Evolutionary conservation across 2,113 vertebrate species (phyloP).

Genomic region (Lipotes vexillifer): DNA sequence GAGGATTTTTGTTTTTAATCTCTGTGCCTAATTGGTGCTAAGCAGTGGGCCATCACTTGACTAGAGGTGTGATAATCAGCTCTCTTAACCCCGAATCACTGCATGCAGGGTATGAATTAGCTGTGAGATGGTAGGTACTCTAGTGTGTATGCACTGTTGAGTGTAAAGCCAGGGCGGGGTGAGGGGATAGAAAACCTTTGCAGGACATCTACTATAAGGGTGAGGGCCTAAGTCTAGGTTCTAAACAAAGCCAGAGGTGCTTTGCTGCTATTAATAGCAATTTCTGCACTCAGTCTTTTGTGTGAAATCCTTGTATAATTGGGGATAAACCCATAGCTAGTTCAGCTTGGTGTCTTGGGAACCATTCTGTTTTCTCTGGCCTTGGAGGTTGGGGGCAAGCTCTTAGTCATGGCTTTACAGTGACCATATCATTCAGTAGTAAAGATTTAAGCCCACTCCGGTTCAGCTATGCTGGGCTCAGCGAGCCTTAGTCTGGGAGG

Average conservation of each 20-base stretch:
- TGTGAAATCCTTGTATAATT: background rate
- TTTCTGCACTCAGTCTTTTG: background rate
- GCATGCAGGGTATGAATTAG: accelerated
- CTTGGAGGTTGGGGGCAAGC: background rate
- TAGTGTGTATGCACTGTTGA: background rate
- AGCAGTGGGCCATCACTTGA: background rate
- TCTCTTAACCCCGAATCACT: background rate
- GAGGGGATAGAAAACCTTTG: background rate
- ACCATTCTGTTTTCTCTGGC: background rate
- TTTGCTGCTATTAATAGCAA: background rate
- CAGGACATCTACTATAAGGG: background rate
- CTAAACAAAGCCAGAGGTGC: background rate
- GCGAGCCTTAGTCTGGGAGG: background rate
- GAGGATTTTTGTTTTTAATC: background rate
- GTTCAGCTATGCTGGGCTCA: background rate
- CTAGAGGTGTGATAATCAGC: background rate
- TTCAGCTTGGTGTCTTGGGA: background rate
- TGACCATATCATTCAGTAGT: background rate
- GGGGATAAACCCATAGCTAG: background rate
- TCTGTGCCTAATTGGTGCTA: background rate
- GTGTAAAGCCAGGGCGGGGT: background rate
- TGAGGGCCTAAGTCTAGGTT: background rate
- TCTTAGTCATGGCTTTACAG: background rate
- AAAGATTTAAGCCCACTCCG: background rate
- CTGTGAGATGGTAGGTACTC: background rate